phyloP scores from a whole-genome alignment of 2,888 invertebrate species.

The Diarsia dahlii region DNA sequence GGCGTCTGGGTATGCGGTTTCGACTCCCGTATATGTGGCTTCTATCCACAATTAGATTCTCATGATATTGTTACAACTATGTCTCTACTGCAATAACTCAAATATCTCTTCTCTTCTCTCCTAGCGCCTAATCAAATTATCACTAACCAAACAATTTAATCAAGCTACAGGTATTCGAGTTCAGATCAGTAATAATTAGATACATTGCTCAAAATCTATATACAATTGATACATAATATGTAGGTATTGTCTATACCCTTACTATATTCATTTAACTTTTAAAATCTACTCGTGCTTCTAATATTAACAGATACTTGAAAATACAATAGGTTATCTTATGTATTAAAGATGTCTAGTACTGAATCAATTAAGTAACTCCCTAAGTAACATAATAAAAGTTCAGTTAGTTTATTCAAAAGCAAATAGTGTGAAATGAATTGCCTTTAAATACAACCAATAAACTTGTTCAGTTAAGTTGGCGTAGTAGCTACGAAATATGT shows the following conservation, averaged over 20 bases:
- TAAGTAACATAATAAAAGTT: neutral
- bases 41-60: neutral
- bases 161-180: neutral
- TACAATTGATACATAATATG: no score
- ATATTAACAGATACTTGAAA: neutral
- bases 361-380: neutral
- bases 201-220: neutral
- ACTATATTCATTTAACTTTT: neutral
- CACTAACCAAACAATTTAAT: neutral
- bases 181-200: neutral
- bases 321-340: neutral
- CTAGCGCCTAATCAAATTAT: conserved; percentile 1
- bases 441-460: neutral
- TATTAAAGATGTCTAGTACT: neutral
- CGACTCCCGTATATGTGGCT: no score
- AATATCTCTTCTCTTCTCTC: no score
- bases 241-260: neutral
- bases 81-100: neutral
- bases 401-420: neutral
- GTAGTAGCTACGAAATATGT: conserved; percentile 6
- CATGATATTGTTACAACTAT: neutral
- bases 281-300: neutral
- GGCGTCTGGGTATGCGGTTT: neutral
- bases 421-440: neutral
- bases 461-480: neutral